phyloP scores from a whole-genome alignment of 2,888 invertebrate species.

The Plagodis dolabraria region DNA sequence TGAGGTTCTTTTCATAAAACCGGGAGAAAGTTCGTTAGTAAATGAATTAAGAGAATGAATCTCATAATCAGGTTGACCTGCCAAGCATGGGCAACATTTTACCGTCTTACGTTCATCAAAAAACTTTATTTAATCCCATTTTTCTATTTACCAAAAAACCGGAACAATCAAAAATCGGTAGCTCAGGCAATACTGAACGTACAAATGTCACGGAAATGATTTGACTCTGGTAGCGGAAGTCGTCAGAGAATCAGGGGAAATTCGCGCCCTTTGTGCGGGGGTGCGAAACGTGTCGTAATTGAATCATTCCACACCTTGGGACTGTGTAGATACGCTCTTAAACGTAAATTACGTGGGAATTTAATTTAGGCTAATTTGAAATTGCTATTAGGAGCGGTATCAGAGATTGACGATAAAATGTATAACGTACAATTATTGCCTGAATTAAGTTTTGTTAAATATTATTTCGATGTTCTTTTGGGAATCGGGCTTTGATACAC shows the following conservation, averaged over 20 bases:
- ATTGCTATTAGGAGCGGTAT: conserved; percentile 4
- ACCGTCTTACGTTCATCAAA: too few relatives aligned
- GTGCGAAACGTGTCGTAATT: conserved; percentile 24
- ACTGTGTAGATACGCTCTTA: conserved; percentile 15
- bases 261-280: conserved; percentile 23
- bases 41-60: too few relatives aligned
- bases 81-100: too few relatives aligned
- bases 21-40: too few relatives aligned
- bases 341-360: conserved; percentile 16
- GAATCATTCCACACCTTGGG: conserved; percentile 22
- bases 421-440: too few relatives aligned
- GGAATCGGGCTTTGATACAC: too few relatives aligned
- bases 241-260: conserved; percentile 27
- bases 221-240: conserved; percentile 31
- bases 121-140: too few relatives aligned
- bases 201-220: conserved; percentile 32
- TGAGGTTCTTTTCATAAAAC: too few relatives aligned
- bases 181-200: conserved; percentile 20
- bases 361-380: conserved; percentile 14
- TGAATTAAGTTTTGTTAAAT: too few relatives aligned
- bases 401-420: not conserved
- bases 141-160: not conserved
- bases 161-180: conserved; percentile 15
- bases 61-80: too few relatives aligned
- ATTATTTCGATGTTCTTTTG: too few relatives aligned